phyloP scores from a whole-genome alignment of 1,140 invertebrate genomes.

The Ephestia elutella region DNA sequence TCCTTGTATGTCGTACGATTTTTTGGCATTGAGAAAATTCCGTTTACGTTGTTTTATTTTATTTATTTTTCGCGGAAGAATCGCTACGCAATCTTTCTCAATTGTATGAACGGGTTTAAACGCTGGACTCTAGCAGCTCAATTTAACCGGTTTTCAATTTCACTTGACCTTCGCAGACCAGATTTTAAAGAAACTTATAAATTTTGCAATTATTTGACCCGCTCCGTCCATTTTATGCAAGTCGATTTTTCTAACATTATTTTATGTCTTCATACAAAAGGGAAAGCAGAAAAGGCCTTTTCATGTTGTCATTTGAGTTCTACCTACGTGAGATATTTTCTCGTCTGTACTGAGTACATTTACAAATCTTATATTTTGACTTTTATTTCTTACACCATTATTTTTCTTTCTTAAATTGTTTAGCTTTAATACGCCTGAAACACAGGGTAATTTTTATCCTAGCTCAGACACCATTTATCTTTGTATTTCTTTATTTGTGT shows the following conservation, averaged over 20 bases:
- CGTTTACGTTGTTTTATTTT: neutral
- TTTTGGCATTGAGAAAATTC: conserved; percentile 1
- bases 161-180: neutral
- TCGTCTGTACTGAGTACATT: too few relatives aligned
- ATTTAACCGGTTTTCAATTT: conserved; percentile 1
- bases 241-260: neutral
- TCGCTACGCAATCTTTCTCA: neutral
- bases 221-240: neutral
- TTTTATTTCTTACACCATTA: too few relatives aligned
- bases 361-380: too few relatives aligned
- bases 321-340: too few relatives aligned
- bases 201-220: conserved; percentile 1
- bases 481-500: too few relatives aligned
- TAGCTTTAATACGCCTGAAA: too few relatives aligned
- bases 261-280: neutral
- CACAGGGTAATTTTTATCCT: too few relatives aligned
- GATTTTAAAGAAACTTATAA: conserved; percentile 1
- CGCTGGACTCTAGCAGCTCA: neutral
- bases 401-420: too few relatives aligned
- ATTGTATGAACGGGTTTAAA: neutral
- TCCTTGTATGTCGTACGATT: neutral
- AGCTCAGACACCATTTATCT: too few relatives aligned
- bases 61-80: neutral
- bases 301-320: too few relatives aligned
- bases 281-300: too few relatives aligned